These are phyloP conservation scores for Colletes latitarsis DNA, from an alignment of 1,140 invertebrate genomes.

Conservation along the genomic window DNA sequence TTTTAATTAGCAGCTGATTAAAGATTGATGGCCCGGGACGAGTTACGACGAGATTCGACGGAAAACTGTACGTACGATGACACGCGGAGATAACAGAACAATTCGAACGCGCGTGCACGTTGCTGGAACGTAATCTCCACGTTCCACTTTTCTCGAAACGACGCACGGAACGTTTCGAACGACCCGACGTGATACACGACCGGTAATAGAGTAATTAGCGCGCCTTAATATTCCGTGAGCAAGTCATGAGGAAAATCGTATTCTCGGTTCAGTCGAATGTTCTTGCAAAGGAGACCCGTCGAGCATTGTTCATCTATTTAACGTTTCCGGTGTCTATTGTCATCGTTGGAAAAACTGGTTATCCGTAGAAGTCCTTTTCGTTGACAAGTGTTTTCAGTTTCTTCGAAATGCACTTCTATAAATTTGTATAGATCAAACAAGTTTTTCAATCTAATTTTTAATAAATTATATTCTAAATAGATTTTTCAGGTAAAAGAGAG, in stretches of 20 bases:
- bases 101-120: neutral
- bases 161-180: neutral
- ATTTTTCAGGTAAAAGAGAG: too few species aligned
- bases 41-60: neutral
- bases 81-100: neutral
- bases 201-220: conserved; percentile 44
- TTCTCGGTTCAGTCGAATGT: conserved; percentile 24
- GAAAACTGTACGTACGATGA: neutral
- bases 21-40: conserved; percentile 22
- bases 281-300: too few species aligned
- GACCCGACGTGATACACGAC: conserved; percentile 2
- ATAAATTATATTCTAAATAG: too few species aligned
- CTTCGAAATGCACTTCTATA: too few species aligned
- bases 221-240: conserved; percentile 37
- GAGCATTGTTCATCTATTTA: too few species aligned
- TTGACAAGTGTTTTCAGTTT: too few species aligned
- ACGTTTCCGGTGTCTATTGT: too few species aligned
- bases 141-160: neutral
- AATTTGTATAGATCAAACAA: too few species aligned
- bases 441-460: too few species aligned
- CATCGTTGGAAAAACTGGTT: too few species aligned
- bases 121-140: neutral
- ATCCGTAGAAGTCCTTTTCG: too few species aligned
- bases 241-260: conserved; percentile 43
- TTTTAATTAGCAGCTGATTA: conserved; percentile 38